Evolutionary conservation across 2,797 vertebrate genomes (phyloP).

Genomic region (Catamblyrhynchus diadema): DNA sequence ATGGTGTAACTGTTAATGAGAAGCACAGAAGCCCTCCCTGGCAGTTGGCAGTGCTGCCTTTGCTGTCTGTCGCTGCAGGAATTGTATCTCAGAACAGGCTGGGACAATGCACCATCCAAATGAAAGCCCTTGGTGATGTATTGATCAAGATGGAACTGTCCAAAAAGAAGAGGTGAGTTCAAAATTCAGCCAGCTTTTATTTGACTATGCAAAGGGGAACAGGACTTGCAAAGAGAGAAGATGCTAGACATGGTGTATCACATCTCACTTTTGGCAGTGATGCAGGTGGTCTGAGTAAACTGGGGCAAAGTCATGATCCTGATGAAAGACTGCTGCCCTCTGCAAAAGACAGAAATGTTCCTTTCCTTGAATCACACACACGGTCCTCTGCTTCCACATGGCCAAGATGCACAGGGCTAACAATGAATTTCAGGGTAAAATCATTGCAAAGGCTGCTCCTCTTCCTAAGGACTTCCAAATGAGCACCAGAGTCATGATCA

Average conservation of each 20-base stretch:
- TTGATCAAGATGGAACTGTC: conserved; percentile 15
- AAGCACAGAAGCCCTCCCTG: conserved; percentile 47
- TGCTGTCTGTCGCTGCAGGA: conserved; percentile 46
- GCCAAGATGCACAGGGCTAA: neutral
- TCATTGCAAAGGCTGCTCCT: neutral
- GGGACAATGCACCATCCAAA: conserved; percentile 43
- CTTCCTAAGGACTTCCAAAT: neutral
- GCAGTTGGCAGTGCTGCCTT: conserved; percentile 60
- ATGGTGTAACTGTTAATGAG: conserved; percentile 34
- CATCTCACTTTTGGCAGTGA: neutral
- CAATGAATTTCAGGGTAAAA: neutral
- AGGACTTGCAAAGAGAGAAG: neutral
- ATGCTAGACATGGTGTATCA: neutral
- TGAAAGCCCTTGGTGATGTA: conserved; percentile 31
- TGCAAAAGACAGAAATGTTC: neutral
- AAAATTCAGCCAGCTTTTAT: neutral
- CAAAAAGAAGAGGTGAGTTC: neutral
- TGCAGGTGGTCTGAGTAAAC: neutral
- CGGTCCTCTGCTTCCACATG: neutral
- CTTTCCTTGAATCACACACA: neutral
- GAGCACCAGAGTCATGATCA: neutral
- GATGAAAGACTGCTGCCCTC: neutral
- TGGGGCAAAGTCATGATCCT: neutral
- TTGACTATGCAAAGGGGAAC: neutral
- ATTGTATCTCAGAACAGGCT: neutral